Evolutionary conservation across 2,888 invertebrate genomes (phyloP).

Genomic region (Drosophila suboccidentalis): DNA sequence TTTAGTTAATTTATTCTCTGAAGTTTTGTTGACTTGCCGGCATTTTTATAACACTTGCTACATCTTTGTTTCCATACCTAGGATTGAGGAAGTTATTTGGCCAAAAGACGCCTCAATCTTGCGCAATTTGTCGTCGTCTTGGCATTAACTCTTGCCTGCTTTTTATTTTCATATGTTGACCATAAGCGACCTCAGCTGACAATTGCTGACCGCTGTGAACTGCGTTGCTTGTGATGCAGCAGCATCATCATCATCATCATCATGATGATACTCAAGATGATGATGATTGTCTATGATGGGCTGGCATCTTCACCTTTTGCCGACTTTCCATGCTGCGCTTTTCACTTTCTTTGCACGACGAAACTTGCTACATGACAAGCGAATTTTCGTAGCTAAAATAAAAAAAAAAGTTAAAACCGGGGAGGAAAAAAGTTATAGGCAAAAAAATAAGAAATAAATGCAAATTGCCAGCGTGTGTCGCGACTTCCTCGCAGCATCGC

Average conservation of each 20-base stretch:
- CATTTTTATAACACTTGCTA: conserved; percentile 4
- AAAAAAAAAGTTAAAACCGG: conserved; percentile 10
- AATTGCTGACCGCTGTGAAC: conserved; percentile 64
- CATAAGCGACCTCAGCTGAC: conserved; percentile 44
- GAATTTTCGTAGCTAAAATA: conserved; percentile 43
- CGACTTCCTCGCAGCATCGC: conserved; percentile 76
- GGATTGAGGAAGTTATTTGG: conserved; percentile 39
- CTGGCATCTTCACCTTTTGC: conserved; percentile 63
- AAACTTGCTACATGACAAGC: conserved; percentile 61
- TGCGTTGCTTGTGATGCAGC: conserved; percentile 37
- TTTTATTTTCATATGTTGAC: conserved; percentile 36
- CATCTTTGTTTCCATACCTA: conserved; percentile 13
- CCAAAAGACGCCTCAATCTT: conserved; percentile 38
- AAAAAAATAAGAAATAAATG: conserved; percentile 57
- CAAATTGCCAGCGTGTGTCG: conserved; percentile 70
- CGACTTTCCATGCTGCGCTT: conserved; percentile 75
- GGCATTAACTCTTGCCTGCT: conserved; percentile 11
- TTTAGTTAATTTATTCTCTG: background rate
- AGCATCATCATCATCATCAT: conserved; percentile 52
- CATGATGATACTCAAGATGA: conserved; percentile 44
- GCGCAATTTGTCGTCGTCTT: conserved; percentile 45
- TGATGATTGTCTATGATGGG: conserved; percentile 22
- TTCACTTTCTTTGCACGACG: conserved; percentile 79
- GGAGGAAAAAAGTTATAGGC: conserved; percentile 24
- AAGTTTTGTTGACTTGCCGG: background rate